A percentile compares a stretch with the other conserved stretches of the same genome.
These are phyloP conservation scores for Rhogogaster chlorosoma DNA, from an alignment of 2,888 invertebrate species.

Conservation along the genomic window DNA sequence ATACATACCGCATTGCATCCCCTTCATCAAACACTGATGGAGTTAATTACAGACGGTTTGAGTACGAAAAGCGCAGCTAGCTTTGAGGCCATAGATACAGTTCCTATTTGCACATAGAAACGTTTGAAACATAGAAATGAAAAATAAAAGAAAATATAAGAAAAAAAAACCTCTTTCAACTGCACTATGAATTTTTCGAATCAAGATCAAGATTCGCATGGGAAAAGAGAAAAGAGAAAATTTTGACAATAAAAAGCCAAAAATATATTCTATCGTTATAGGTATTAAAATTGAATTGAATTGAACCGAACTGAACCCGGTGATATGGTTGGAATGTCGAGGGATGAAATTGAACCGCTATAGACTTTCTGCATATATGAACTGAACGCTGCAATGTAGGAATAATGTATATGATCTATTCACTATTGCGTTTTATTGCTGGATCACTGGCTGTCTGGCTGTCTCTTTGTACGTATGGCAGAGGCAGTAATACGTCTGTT, in stretches of 20 bases:
- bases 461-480: not conserved
- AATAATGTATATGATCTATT: not conserved
- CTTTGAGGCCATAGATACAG: not conserved
- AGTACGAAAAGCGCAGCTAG: not conserved
- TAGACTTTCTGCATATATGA: no score
- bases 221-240: not conserved
- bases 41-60: not conserved
- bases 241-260: not conserved
- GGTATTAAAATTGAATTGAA: not conserved
- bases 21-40: conserved; percentile 1
- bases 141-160: not conserved
- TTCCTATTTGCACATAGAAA: not conserved
- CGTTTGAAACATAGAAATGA: not conserved
- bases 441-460: not conserved
- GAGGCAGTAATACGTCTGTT: conserved; percentile 13
- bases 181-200: not conserved
- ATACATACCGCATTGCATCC: not conserved
- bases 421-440: not conserved
- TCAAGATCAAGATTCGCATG: not conserved
- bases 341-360: not conserved
- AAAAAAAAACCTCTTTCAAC: not conserved
- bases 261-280: not conserved
- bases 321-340: not conserved
- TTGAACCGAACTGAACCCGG: not conserved
- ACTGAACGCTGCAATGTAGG: no score